These are phyloP conservation scores for Cephus pygmeus DNA, from an alignment of 2,888 invertebrate species.

Conservation along the genomic window DNA sequence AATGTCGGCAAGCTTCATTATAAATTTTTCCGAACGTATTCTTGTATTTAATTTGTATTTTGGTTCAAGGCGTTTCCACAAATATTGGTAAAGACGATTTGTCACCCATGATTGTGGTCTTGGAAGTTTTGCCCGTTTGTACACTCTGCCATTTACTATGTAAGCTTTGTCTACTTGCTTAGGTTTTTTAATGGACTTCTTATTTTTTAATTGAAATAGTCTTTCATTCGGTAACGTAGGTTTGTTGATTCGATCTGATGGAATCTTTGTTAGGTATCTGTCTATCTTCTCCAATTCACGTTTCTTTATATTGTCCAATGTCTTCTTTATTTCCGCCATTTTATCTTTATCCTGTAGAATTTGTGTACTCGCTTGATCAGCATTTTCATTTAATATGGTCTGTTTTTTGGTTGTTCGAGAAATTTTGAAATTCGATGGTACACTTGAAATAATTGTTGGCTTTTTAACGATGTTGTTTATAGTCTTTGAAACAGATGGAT, in stretches of 20 bases:
- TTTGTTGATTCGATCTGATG: not conserved
- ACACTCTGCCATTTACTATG: slow-evolving; percentile 50
- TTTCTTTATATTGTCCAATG: slow-evolving; percentile 12
- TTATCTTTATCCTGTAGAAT: not conserved
- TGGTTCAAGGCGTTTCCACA: slow-evolving; percentile 52
- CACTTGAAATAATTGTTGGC: not conserved
- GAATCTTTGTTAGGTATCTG: slow-evolving; percentile 3
- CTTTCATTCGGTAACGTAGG: not conserved
- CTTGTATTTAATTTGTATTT: slow-evolving; percentile 39
- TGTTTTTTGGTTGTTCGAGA: not conserved
- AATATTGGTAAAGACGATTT: slow-evolving; percentile 46
- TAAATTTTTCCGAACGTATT: slow-evolving; percentile 48
- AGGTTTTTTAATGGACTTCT: slow-evolving; percentile 1
- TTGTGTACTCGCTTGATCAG: not conserved
- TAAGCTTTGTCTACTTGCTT: slow-evolving; percentile 45
- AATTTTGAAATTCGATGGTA: not conserved
- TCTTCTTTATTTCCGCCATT: not conserved
- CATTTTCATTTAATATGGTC: not conserved
- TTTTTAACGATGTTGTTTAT: not conserved
- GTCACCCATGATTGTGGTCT: slow-evolving; percentile 55
- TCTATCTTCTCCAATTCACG: slow-evolving; percentile 9
- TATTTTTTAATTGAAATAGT: not conserved
- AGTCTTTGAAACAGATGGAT: not conserved
- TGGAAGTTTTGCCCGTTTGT: slow-evolving; percentile 47
- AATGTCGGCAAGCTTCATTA: slow-evolving; percentile 33